Base-by-base conservation (phyloP, 2,888 invertebrate species). In the Antitype chi region DNA sequence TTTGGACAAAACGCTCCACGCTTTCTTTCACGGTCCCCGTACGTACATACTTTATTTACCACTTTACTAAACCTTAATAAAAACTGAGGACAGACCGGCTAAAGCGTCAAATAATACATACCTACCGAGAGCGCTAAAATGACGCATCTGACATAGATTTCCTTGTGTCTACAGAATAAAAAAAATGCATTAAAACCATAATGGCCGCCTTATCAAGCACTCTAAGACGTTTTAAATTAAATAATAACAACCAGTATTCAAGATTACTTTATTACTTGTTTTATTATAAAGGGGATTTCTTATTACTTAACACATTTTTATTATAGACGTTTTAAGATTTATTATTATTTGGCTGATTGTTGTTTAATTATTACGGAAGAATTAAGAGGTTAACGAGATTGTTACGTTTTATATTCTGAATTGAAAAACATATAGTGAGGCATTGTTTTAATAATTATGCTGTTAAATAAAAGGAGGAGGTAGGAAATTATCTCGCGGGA, bases 151-250 rank as follows among this genome's bases (percentile, higher is more conserved):
- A 32, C 75, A n/a, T 8, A 20, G 7, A 60, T n/a, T 78, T 79
- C 77, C 70, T 47, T 8, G 23, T 1, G 13, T 77, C 38, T 6
- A 4, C 32, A 4, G 1, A 1, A 47, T 23, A 47, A 52, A 20
- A 52, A 70, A 43, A 78, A 43, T 70, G 62, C 70, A 78, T 63
- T 62, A 55, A n/a, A 11, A 28, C 20, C 11, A 25, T 15, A 71
- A 59, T 53, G 47, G 11, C 32, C 53, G 20, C 6, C 8, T 17
- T 69, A 59, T 47, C 28, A 17, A 49, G 17, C 9, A 38, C 47
- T 74, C 2, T 0, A 32, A 28, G 28, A 57, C 43, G 25, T n/a
- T 73, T 62, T 25, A 23, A 15, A 66, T 66, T 28, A 47, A 59
- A 60, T 15, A 28, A 69, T 28, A 23, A 69, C 15, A 57, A 23